A percentile compares a stretch with the other conserved stretches of the same genome.
phyloP scores from a whole-genome alignment of 1,140 invertebrate species.

The Andricus grossulariae region DNA sequence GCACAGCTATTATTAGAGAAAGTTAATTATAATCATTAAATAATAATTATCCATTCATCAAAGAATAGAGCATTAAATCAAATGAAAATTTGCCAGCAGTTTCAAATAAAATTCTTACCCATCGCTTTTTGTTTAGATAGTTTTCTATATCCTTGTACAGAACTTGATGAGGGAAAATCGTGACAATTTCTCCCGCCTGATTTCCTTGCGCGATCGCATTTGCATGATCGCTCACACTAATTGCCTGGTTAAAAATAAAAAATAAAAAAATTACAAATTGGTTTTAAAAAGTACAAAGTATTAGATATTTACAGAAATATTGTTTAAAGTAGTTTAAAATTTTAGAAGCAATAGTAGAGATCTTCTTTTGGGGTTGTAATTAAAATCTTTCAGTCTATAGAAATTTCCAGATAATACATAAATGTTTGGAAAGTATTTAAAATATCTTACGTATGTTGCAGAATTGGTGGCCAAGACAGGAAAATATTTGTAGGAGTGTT shows the following conservation, averaged over 20 bases:
- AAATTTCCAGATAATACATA: no score
- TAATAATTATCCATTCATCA: neutral
- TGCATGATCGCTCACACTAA: slow-evolving; percentile 65
- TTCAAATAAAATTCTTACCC: slow-evolving; percentile 1
- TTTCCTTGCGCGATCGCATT: slow-evolving; percentile 73
- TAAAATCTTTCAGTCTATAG: no score
- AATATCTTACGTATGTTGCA: slow-evolving; percentile 62
- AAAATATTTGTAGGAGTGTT: slow-evolving; percentile 65
- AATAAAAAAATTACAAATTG: neutral
- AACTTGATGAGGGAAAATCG: slow-evolving; percentile 71
- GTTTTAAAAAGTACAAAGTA: no score
- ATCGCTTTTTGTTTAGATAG: slow-evolving; percentile 58
- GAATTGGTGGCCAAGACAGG: slow-evolving; percentile 68
- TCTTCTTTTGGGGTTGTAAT: no score
- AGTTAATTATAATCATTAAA: neutral
- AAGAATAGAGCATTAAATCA: neutral
- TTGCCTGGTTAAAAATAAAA: slow-evolving; percentile 44
- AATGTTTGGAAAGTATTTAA: neutral
- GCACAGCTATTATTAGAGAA: slow-evolving; percentile 42
- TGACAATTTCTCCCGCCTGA: slow-evolving; percentile 71
- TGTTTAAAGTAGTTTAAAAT: no score
- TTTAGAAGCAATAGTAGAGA: no score
- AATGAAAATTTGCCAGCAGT: neutral
- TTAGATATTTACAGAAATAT: no score
- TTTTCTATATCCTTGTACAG: slow-evolving; percentile 66